Base-by-base conservation (phyloP, 2,888 invertebrate genomes). In the Cantharis flavilabris region DNA sequence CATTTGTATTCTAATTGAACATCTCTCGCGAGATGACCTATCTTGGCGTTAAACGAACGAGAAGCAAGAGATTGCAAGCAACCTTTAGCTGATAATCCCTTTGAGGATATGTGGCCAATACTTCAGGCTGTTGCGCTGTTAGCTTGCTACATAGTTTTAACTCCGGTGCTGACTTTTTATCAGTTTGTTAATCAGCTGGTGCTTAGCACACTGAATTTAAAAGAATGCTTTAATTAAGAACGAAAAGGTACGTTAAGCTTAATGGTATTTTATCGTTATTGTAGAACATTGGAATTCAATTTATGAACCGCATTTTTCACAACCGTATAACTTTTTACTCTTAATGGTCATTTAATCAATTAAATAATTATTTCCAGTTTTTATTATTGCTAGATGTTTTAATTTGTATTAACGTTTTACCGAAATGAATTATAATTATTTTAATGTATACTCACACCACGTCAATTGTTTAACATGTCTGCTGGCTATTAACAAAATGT, bases 1-100 rank as follows among this genome's bases (percentile, higher is more conserved):
- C 65, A 71, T 63, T 81, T 80, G 82, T 81, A 83, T 83, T 83
- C 84, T 83, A 84, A 84, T 84, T 84, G 83, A 82, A 72, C 71
- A 30, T 69, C 63, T 77, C 28, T 71, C 71, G 70, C 67, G 16
- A 49, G 49, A 62, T 72, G 65, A 16, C 62, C 70, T 64, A 70
- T 70, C 73, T 70, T 70, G 69, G 71, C 69, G 65, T 67, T 67
- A 67, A 67, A 67, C 65, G 65, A 67, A 67, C 65, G 65, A 67
- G 65, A 67, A 67, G 65, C 65, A 67, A 67, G 65, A 20, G 65
- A 67, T 67, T 23, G 65, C 13, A 67, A 26, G 65, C 65, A 67
- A 26, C 65, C 65, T 67, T 67, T 67, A 23, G 11, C 65, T 23
- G 65, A 67, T 67, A 67, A 23, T 67, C 26, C 65, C 65, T 67